These are phyloP conservation scores for Xanthia togata DNA, from an alignment of 2,888 invertebrate genomes.

Conservation along the genomic window DNA sequence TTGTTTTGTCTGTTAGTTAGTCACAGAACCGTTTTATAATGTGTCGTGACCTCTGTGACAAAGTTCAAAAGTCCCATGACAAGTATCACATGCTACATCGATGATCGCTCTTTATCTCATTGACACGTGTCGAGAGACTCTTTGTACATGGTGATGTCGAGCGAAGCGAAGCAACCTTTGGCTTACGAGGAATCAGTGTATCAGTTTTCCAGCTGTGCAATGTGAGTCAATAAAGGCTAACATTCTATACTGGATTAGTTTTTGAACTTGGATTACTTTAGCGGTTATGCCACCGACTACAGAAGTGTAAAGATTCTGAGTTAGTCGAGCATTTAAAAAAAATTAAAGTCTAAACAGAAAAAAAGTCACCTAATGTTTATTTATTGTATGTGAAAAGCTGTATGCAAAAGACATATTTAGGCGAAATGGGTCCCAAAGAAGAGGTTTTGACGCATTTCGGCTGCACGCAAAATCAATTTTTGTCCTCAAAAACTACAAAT, in stretches of 20 bases:
- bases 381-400: neutral
- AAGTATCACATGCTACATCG: conserved; percentile 8
- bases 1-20: neutral
- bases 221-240: too few relatives aligned
- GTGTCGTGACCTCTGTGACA: neutral
- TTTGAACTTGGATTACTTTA: neutral
- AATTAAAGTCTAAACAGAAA: neutral
- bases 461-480: too few relatives aligned
- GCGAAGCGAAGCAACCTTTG: neutral
- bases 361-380: neutral
- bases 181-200: neutral
- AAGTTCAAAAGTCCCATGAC: neutral
- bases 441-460: too few relatives aligned
- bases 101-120: neutral
- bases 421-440: too few relatives aligned
- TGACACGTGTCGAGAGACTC: neutral
- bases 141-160: neutral
- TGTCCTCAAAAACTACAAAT: too few relatives aligned
- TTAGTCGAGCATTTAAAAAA: neutral
- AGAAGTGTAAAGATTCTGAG: neutral
- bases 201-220: neutral
- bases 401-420: neutral
- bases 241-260: neutral
- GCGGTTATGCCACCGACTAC: neutral
- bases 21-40: neutral